Conservation (phyloP, 2,113 vertebrate species). For the Pristiophorus japonicus region DNA sequence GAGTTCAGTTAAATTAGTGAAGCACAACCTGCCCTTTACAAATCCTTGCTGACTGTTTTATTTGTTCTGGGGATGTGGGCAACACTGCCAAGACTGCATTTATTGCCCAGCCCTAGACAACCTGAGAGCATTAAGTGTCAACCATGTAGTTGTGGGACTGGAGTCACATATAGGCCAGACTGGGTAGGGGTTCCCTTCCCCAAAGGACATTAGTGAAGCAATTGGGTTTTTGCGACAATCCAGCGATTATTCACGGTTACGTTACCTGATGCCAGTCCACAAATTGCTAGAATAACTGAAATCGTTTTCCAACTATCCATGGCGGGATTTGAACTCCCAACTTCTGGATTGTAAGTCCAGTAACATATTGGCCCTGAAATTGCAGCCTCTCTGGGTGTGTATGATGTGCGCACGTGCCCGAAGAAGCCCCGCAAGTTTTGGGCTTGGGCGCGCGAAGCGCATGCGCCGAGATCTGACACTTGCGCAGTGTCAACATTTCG, state of each 20-base stretch:
- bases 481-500: too few relatives aligned
- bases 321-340: not conserved
- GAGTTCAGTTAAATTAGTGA: conserved; percentile 12
- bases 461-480: too few relatives aligned
- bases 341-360: not conserved
- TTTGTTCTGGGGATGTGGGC: not conserved
- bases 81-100: not conserved
- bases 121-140: not conserved
- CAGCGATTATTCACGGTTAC: not conserved
- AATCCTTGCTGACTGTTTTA: not conserved
- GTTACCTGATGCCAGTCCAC: not conserved
- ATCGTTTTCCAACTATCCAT: not conserved
- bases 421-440: too few relatives aligned
- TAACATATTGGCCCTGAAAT: too few relatives aligned
- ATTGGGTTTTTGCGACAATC: not conserved
- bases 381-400: too few relatives aligned
- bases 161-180: not conserved
- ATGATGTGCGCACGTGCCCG: too few relatives aligned
- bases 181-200: not conserved
- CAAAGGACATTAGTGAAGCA: not conserved
- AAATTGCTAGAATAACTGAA: not conserved
- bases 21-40: conserved; percentile 3
- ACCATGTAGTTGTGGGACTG: not conserved
- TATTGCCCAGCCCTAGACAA: not conserved
- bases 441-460: too few relatives aligned